These are phyloP conservation scores for Thymelicus acteon DNA, from an alignment of 2,888 invertebrate genomes.

Conservation along the genomic window DNA sequence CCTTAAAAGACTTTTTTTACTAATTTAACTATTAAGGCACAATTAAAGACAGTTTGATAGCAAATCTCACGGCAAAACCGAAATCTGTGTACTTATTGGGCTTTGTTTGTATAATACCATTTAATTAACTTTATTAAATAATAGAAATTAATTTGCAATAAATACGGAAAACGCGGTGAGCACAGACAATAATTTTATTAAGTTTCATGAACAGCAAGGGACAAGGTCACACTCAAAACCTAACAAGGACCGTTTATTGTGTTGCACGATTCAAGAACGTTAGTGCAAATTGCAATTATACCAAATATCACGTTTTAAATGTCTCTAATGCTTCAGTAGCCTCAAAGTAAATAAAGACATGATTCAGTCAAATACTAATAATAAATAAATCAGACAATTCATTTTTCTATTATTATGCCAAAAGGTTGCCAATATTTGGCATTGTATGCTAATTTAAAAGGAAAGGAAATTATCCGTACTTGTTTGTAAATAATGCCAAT, in stretches of 20 bases:
- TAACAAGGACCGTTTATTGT: conserved; percentile 4
- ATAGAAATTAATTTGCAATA: background rate
- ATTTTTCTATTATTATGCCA: conserved; percentile 19
- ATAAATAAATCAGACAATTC: conserved; percentile 10
- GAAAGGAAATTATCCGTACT: conserved; percentile 2
- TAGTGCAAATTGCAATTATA: background rate
- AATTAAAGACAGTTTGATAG: too few relatives aligned
- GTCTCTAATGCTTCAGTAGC: conserved; percentile 7
- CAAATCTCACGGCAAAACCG: too few relatives aligned
- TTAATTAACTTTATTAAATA: too few relatives aligned
- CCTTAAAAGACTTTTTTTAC: too few relatives aligned
- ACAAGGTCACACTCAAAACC: conserved; percentile 1
- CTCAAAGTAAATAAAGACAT: conserved; percentile 21
- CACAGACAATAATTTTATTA: background rate
- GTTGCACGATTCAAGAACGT: background rate
- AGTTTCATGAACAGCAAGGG: background rate
- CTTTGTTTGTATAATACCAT: too few relatives aligned
- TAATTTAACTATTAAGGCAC: too few relatives aligned
- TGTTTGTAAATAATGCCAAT: background rate
- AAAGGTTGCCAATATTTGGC: conserved; percentile 18
- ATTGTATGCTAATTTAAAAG: conserved; percentile 17
- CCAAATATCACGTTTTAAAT: conserved; percentile 7
- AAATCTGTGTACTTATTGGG: too few relatives aligned
- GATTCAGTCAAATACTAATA: background rate
- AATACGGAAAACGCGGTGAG: background rate